Conservation (phyloP, 2,113 vertebrate species). For the Chamaetylas fuelleborni region DNA sequence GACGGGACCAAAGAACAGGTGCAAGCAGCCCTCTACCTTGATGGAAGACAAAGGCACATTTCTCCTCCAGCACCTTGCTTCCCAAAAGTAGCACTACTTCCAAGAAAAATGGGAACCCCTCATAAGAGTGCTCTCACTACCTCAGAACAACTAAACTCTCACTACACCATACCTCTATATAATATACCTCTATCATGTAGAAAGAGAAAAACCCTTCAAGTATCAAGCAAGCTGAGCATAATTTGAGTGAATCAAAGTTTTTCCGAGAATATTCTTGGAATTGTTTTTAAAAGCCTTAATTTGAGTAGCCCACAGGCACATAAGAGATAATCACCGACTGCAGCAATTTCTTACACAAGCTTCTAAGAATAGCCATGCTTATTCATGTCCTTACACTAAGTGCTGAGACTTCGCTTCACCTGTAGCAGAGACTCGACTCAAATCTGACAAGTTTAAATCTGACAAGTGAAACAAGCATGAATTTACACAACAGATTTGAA, state of each 20-base stretch:
- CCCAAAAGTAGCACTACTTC: background rate
- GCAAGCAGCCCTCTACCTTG: background rate
- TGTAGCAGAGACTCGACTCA: background rate
- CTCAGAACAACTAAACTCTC: background rate
- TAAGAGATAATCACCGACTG: background rate
- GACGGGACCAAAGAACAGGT: background rate
- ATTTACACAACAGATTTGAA: background rate
- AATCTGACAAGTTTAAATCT: background rate
- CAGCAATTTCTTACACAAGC: background rate
- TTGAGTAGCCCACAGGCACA: background rate
- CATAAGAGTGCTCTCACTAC: background rate
- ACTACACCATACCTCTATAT: background rate
- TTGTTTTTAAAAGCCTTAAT: background rate
- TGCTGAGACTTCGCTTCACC: background rate
- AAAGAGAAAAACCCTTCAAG: accelerated
- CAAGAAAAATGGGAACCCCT: background rate
- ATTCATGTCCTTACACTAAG: accelerated
- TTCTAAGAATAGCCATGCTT: background rate
- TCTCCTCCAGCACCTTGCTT: background rate
- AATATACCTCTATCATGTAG: background rate
- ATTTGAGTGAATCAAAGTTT: background rate
- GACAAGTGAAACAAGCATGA: background rate
- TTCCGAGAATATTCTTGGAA: accelerated
- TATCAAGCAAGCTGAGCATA: background rate
- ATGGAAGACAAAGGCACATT: background rate